Conservation (phyloP, 2,888 invertebrate species). For the Dinocampus coccinellae region DNA sequence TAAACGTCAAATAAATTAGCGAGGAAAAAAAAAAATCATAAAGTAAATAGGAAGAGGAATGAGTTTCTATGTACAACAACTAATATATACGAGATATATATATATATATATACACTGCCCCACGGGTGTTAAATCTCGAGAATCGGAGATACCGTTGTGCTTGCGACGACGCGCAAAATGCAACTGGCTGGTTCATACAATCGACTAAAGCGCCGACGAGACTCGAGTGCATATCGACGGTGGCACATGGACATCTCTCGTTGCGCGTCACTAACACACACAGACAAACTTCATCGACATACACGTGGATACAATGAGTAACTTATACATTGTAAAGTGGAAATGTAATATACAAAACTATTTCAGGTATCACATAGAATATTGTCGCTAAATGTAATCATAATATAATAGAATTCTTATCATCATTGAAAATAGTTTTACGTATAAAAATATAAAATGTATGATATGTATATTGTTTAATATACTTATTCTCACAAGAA, state of each 20-base stretch:
- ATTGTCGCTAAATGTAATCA: too few species aligned
- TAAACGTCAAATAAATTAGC: neutral
- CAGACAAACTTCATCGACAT: neutral
- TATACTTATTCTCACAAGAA: neutral
- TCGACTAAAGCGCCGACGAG: slow-evolving; percentile 20
- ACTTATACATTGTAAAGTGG: neutral
- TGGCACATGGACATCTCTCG: neutral
- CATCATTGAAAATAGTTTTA: too few species aligned
- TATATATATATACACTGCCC: neutral
- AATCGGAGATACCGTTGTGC: slow-evolving; percentile 18
- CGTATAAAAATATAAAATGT: too few species aligned
- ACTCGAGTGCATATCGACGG: slow-evolving; percentile 34
- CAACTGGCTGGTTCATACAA: slow-evolving; percentile 37
- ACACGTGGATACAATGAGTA: neutral
- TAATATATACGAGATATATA: neutral
- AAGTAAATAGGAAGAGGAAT: neutral
- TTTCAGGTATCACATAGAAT: neutral
- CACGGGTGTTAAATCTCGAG: neutral
- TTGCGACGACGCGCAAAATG: slow-evolving; percentile 42
- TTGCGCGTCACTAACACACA: neutral
- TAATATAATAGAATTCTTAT: neutral
- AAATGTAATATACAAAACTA: neutral
- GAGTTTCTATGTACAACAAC: too few species aligned
- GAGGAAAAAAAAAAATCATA: neutral
- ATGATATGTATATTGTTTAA: too few species aligned